Evolutionary conservation across 2,888 invertebrate genomes (phyloP), one percentile per base, ranked within the genome.

Genomic region (Physocephala rufipes): DNA sequence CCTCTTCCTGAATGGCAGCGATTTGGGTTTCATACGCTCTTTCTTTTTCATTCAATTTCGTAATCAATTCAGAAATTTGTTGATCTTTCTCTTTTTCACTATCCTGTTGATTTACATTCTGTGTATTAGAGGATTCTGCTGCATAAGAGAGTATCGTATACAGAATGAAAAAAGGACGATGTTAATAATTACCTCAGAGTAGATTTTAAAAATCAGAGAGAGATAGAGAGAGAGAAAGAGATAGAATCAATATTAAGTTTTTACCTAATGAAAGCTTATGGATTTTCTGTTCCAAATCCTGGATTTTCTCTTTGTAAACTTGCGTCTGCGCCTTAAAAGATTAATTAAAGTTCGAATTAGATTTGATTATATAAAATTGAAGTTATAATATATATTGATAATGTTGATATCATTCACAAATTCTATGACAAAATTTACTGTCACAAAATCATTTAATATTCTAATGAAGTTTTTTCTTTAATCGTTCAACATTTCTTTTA

Each of bases 241-340:
- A 4, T 36, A 36, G 9, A 36, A 15, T 47, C 24, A 21, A 45
- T 45, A 7, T 2, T 36, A 36, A 36, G 4, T 53, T n/a, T 36
- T 74, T 81, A 84, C 82, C 82, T 72, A 79, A 79, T 2, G 79
- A 76, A 26, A 83, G 72, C 19, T 79, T 74, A 1, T 76, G 78
- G 21, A 85, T 76, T 75, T 81, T 82, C 70, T 81, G 78, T 72
- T 86, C 86, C 73, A 86, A 76, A 73, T 81, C 82, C 45, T 80
- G 76, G 26, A 86, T 85, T 76, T 82, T 85, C 73, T 86, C 85
- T 75, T 81, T 84, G 74, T 84, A 85, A 12, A 84, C 84, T 75
- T 85, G 83, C 2, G 83, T 82, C 75, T 86, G 85, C 7, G 82
- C 84, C 86, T 86, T 71, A 68, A 71, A 76, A 28, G 71, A 67